Evolutionary conservation across 2,888 invertebrate species (phyloP).

Genomic region (Tenthredo distinguenda): DNA sequence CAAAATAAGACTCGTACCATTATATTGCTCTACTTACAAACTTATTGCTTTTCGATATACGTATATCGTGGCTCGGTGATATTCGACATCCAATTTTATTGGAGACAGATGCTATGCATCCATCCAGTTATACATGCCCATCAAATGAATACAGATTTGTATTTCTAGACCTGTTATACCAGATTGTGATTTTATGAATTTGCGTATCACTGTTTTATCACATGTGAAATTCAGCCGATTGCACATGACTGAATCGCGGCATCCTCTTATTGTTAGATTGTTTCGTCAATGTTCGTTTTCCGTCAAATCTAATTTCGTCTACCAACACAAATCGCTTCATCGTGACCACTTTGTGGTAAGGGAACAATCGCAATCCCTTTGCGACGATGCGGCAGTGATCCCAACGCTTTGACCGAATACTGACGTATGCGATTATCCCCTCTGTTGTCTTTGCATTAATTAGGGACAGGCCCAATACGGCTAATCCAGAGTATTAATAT

Average conservation of each 20-base stretch:
- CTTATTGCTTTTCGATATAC: background rate
- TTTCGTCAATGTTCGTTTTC: conserved; percentile 13
- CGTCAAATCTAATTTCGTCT: conserved; percentile 22
- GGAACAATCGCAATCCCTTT: conserved; percentile 41
- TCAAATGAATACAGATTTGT: background rate
- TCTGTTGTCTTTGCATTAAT: conserved; percentile 31
- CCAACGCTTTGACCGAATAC: conserved; percentile 27
- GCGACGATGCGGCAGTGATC: conserved; percentile 12
- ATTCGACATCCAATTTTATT: background rate
- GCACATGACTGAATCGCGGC: background rate
- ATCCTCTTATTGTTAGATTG: conserved; percentile 7
- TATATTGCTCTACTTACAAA: no score
- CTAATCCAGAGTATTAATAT: conserved; percentile 25
- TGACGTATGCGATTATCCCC: conserved; percentile 38
- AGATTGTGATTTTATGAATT: background rate
- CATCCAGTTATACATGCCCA: background rate
- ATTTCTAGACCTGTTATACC: background rate
- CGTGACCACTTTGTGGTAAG: conserved; percentile 17
- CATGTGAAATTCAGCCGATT: conserved; percentile 1
- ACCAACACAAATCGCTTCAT: background rate
- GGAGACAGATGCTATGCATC: background rate
- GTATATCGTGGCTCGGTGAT: background rate
- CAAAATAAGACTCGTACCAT: background rate
- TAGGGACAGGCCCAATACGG: conserved; percentile 19
- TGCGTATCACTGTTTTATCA: background rate